Evolutionary conservation across 1,140 invertebrate genomes (phyloP).

Genomic region (Hylaeus volcanicus): DNA sequence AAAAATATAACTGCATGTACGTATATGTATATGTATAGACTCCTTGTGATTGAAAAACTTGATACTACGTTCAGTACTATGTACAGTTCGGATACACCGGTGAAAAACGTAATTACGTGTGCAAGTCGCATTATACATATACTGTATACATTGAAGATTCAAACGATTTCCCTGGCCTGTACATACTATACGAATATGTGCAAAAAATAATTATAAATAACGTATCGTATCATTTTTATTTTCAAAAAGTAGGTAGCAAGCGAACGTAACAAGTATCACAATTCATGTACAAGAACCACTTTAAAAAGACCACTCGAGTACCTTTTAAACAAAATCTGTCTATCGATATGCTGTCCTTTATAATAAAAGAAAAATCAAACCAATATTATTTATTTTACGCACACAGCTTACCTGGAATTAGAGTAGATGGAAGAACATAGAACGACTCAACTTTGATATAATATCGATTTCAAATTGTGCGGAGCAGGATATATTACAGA

Average conservation of each 20-base stretch:
- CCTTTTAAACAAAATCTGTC: conserved; percentile 39
- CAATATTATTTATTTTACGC: not conserved
- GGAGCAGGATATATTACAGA: not conserved
- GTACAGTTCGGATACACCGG: not conserved
- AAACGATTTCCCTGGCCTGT: conserved; percentile 13
- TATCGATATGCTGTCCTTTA: conserved; percentile 54
- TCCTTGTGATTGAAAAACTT: not conserved
- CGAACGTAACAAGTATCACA: conserved; percentile 10
- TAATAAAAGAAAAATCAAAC: conserved; percentile 45
- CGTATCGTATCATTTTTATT: conserved; percentile 23
- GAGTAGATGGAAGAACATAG: too few species aligned
- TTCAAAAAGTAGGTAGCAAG: conserved; percentile 18
- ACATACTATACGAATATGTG: conserved; percentile 26
- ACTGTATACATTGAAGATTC: not conserved
- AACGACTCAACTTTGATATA: too few species aligned
- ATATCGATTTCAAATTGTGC: too few species aligned
- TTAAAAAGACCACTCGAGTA: conserved; percentile 45
- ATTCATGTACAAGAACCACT: conserved; percentile 36
- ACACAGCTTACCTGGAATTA: not conserved
- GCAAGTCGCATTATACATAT: not conserved
- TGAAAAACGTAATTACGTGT: conserved; percentile 1
- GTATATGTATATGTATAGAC: not conserved
- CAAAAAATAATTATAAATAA: not conserved
- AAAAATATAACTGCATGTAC: not conserved
- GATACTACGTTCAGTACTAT: conserved; percentile 4